A percentile compares a stretch with the other conserved stretches of the same genome.
These are phyloP conservation scores for Leptura quadrifasciata DNA, from an alignment of 2,888 invertebrate genomes.

Conservation along the genomic window DNA sequence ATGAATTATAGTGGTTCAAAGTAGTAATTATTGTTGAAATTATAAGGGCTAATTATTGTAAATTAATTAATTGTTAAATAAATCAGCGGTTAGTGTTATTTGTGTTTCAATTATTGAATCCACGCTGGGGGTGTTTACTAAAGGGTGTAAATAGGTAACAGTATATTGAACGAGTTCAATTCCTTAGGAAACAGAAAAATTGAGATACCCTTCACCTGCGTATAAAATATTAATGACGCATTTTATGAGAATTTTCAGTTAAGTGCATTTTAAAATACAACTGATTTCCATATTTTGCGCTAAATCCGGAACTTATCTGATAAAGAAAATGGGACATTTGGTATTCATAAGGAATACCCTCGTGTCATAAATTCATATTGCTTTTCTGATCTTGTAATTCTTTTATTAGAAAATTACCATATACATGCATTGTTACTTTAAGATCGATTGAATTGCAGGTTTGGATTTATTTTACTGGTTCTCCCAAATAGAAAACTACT, in stretches of 20 bases:
- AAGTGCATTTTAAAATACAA: not conserved
- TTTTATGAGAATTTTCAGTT: not conserved
- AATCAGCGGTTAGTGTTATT: too few relatives aligned
- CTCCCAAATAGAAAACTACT: not conserved
- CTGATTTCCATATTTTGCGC: not conserved
- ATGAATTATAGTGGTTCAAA: too few relatives aligned
- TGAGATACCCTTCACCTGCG: too few relatives aligned
- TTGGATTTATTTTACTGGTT: slow-evolving; percentile 18
- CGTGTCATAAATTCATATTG: slow-evolving; percentile 6
- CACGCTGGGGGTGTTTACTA: too few relatives aligned
- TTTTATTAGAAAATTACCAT: slow-evolving; percentile 49
- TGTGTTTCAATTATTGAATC: too few relatives aligned
- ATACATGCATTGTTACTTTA: slow-evolving; percentile 46
- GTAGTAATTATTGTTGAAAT: too few relatives aligned
- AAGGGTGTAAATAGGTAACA: too few relatives aligned
- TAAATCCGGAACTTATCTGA: not conserved
- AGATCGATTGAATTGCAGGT: slow-evolving; percentile 18
- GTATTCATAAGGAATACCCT: not conserved
- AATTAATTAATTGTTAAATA: too few relatives aligned
- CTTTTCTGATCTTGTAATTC: slow-evolving; percentile 39
- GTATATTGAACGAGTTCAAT: too few relatives aligned
- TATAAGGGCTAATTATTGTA: too few relatives aligned
- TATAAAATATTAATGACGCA: not conserved
- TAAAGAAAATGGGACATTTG: slow-evolving; percentile 2
- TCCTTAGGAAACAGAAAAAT: too few relatives aligned